Conservation (phyloP, 2,113 vertebrate genomes). For the Cheilinus undulatus region DNA sequence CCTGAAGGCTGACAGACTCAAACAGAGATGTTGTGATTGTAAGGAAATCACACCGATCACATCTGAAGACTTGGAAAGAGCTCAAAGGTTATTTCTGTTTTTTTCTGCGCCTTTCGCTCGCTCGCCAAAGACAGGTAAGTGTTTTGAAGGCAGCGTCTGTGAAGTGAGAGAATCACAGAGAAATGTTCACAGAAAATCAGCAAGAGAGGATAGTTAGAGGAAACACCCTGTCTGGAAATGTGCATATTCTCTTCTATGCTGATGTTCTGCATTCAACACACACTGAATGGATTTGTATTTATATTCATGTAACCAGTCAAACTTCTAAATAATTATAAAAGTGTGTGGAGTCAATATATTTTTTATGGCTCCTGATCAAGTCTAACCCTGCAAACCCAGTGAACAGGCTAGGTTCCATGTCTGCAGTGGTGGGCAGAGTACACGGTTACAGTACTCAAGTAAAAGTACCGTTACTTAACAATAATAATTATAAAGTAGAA, state of each 20-base stretch:
- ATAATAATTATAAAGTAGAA: too few species aligned
- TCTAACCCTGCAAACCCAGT: too few species aligned
- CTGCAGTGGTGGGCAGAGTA: too few species aligned
- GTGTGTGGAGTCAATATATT: too few species aligned
- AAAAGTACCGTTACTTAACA: too few species aligned
- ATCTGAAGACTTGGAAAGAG: slow-evolving; percentile 2
- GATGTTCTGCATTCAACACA: too few species aligned
- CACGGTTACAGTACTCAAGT: too few species aligned
- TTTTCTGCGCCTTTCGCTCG: neutral
- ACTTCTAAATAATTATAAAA: too few species aligned
- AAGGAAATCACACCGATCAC: slow-evolving; percentile 21
- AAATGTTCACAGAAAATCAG: slow-evolving; percentile 7
- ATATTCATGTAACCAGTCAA: too few species aligned
- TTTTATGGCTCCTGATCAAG: too few species aligned
- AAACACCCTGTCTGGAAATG: neutral
- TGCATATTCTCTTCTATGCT: neutral
- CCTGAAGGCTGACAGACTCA: slow-evolving; percentile 19
- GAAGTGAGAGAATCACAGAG: slow-evolving; percentile 14
- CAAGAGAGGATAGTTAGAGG: neutral
- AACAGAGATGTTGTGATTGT: slow-evolving; percentile 17
- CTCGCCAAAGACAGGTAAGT: neutral
- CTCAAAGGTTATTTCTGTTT: slow-evolving; percentile 16
- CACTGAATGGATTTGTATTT: too few species aligned
- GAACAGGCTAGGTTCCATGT: too few species aligned
- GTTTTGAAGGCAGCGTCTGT: slow-evolving; percentile 10